Conservation (phyloP, 2,888 invertebrate genomes). For the Blastobasis lacticolella region DNA sequence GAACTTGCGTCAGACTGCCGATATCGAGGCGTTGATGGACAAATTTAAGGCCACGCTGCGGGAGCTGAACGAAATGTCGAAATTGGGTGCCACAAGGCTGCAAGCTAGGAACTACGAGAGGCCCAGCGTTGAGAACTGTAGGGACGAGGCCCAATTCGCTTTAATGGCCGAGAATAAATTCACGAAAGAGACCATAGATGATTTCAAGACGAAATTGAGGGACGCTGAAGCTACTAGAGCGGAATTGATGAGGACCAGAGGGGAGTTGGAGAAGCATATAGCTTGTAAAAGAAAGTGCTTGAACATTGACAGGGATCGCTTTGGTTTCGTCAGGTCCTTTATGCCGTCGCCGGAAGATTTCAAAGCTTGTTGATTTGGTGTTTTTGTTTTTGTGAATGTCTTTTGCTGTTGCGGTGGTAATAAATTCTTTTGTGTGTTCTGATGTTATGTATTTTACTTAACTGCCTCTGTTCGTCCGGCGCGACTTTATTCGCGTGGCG, state of each 20-base stretch:
- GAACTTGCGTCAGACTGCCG: constrained; percentile 82
- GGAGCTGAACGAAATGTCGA: constrained; percentile 83
- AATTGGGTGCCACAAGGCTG: constrained; percentile 88
- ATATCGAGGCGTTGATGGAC: constrained; percentile 84
- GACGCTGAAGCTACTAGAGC: constrained; percentile 73
- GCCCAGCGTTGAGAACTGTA: constrained; percentile 87
- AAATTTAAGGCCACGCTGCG: constrained; percentile 79
- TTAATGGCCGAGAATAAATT: constrained; percentile 82
- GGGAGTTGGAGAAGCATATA: constrained; percentile 80
- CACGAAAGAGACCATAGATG: constrained; percentile 57
- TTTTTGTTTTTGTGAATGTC: too few relatives aligned
- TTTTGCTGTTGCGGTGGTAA: too few relatives aligned
- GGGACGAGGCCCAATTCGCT: constrained; percentile 85
- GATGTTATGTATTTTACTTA: too few relatives aligned
- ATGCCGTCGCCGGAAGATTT: constrained; percentile 81
- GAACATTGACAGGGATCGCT: constrained; percentile 78
- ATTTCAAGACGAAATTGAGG: constrained; percentile 75
- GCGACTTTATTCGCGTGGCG: too few relatives aligned
- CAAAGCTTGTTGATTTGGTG: constrained; percentile 54
- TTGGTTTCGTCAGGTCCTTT: constrained; percentile 75
- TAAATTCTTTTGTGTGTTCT: too few relatives aligned
- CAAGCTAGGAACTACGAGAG: constrained; percentile 79
- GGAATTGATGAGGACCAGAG: constrained; percentile 76
- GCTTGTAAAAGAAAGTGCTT: constrained; percentile 81
- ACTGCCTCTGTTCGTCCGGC: too few relatives aligned